Evolutionary conservation across 2,888 invertebrate genomes (phyloP), one percentile per base, ranked within the genome.

Genomic region (Merodon equestris): DNA sequence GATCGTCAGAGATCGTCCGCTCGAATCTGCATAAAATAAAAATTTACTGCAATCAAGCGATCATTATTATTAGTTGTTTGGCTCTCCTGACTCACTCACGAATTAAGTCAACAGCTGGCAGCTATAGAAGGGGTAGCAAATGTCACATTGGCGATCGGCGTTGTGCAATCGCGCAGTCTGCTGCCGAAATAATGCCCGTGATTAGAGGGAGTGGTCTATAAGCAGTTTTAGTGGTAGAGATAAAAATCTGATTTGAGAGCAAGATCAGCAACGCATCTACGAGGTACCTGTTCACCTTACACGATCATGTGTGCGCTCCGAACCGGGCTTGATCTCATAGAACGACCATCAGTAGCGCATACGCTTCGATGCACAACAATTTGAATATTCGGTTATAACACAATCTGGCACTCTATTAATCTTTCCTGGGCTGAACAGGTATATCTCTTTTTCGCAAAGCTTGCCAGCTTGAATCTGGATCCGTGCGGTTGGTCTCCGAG

Each of bases 291-390:
- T 54, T 77, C 61, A 73, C 67, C 53, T 73, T 27, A 7, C 7
- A 27, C 27, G 73, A 77, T 72, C 73, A 67, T 77, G 66, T 18
- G 27, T 27, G 7, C 7, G 3, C 27, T 7, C 66, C 45, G 18
- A 36, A 60, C 60, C 60, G 61, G 77, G 77, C 77, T 72, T 72
- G 77, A 67, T 72, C 10, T 36, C 7, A 10, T 5, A 7, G 36
- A 7, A 9, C 36, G 36, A 36, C 5, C 10, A 36, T n/a, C 7
- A 27, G 27, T 27, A 27, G 27, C 27, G 27, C 7, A 51, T 40
- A 75, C 68, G 77, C 73, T 77, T 51, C 42, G 48, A 45, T 73
- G 77, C 72, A 57, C 67, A 77, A 63, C 53, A 53, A 58, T 67
- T 73, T 60, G 54, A 71, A 76, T 73, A 27, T 27, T 27, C 7